Evolutionary conservation across 1,140 invertebrate species (phyloP), one percentile per base, ranked within the genome.

Genomic region (Andrena cerasifolii): DNA sequence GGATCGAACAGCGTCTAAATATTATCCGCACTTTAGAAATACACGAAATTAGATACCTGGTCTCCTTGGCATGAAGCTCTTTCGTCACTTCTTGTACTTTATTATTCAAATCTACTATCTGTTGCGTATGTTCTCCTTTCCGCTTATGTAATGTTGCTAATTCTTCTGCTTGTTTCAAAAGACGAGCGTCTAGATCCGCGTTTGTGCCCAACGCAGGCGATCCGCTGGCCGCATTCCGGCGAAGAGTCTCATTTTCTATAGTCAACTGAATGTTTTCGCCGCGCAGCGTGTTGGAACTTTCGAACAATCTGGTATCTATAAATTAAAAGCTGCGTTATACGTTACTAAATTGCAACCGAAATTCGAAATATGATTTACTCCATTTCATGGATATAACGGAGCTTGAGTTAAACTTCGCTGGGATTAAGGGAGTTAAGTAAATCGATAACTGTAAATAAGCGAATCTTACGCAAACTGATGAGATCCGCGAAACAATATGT

Each of bases 51-150:
- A 66, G 7, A 93, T 94, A 98, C 97, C 94, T 95, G 31, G 94
- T 84, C 92, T 98, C 96, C 93, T 96, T 97, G 24, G 92, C 86
- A 36, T 94, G 93, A 58, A 98, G 86, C 78, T 95, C 93, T 89
- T 97, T 97, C 82, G 97, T 97, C 87, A 97, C 96, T 82, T 98
- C 97, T 92, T 98, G 96, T 24, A 99, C 91, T 91, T 95, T 95
- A 77, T 95, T 94, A 93, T 97, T 98, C 3, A 99, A 93, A 91
- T 97, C 97, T 58, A 99, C 96, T 73, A 99, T 97, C 93, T 98
- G 96, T 89, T 99, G 98, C 0, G 97, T 95, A 94, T 98, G 97
- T 93, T 99, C 98, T 63, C 98, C 97, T 92, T 97, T 95, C 68
- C 96, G 94, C 86, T 96, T 95, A 89, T 98, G 98, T 36, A 99